Conservation (phyloP, 2,113 vertebrate species). For the Ahaetulla prasina region DNA sequence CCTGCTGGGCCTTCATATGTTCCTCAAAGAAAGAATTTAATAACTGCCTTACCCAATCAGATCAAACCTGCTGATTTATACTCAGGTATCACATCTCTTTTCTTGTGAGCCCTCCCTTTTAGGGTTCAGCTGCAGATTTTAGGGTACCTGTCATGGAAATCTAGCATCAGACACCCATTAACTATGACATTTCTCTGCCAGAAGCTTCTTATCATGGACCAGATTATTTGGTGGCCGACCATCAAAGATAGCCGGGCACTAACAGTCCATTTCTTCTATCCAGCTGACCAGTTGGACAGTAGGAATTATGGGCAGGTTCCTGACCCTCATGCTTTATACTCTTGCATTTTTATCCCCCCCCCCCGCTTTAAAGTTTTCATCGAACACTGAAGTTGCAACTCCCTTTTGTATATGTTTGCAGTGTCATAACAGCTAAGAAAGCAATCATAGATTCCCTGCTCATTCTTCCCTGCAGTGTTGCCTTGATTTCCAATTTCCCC, state of each 20-base stretch:
- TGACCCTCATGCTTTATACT: not conserved
- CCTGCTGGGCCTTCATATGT: not conserved
- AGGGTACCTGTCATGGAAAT: not conserved
- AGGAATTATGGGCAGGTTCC: not conserved
- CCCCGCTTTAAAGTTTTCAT: not conserved
- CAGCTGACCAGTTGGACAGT: not conserved
- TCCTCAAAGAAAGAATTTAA: not conserved
- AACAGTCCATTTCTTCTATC: not conserved
- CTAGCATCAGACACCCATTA: not conserved
- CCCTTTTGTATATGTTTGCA: not conserved
- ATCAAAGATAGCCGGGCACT: not conserved
- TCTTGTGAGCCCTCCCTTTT: not conserved
- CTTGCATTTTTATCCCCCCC: not conserved
- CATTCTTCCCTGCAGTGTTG: not conserved
- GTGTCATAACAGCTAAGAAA: not conserved
- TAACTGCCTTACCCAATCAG: not conserved
- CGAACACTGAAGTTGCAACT: not conserved
- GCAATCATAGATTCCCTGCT: not conserved
- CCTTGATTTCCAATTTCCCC: not conserved
- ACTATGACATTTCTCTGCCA: not conserved
- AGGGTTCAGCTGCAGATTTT: not conserved
- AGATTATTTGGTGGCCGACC: not conserved
- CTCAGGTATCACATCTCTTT: not conserved
- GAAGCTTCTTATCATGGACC: not conserved
- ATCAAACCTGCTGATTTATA: not conserved